Percentiles rank a stretch among this genome's conserved stretches.
Conservation (phyloP, 2,113 vertebrate genomes). For the Chascanopsetta lugubris region DNA sequence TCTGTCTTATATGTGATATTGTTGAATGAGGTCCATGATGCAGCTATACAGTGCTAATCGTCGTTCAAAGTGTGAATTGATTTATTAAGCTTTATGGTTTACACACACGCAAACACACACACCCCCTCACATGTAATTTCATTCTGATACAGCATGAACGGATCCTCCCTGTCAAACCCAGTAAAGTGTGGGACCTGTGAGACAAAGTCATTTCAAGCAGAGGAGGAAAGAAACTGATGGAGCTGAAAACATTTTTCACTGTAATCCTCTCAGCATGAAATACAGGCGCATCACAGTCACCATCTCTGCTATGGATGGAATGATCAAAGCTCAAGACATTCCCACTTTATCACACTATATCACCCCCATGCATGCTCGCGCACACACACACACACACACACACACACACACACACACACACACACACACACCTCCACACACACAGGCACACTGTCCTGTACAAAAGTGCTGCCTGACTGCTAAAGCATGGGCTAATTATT, state of each 20-base stretch:
- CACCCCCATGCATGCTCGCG: no score
- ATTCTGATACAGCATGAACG: not conserved
- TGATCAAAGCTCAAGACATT: constrained; percentile 41
- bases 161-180: constrained; percentile 25
- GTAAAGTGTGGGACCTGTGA: constrained; percentile 21
- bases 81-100: not conserved
- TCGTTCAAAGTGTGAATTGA: not conserved
- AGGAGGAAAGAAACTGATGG: constrained; percentile 36
- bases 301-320: constrained; percentile 21
- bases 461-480: constrained; percentile 19
- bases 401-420: not conserved
- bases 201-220: constrained; percentile 29
- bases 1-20: constrained; percentile 8
- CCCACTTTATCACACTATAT: constrained; percentile 24
- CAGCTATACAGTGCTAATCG: not conserved
- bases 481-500: constrained; percentile 59
- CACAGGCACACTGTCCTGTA: not conserved
- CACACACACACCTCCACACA: no score
- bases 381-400: constrained; percentile 6
- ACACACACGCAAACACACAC: not conserved
- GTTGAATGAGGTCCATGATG: not conserved
- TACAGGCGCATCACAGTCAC: constrained; percentile 22
- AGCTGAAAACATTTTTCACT: constrained; percentile 30
- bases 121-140: not conserved
- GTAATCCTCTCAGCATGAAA: constrained; percentile 41